Evolutionary conservation across 92 coral and sea anemone species (phyloP), one percentile per base, ranked within the genome.

Genomic region (Phenganax subtilis): DNA sequence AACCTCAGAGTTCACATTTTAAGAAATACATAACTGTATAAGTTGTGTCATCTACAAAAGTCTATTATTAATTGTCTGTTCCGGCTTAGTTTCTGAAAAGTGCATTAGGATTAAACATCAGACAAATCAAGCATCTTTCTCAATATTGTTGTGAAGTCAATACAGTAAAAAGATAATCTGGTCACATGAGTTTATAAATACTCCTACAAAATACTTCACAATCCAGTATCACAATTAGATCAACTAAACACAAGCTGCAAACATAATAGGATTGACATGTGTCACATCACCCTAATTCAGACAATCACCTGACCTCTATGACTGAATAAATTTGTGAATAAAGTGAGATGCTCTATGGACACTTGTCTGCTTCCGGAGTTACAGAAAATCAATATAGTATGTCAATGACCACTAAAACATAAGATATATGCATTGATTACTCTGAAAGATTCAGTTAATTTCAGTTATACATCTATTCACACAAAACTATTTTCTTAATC

Each of bases 281-380:
- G 12, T 64, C 70, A 64, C 10, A 30, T 64, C 30, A 64, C 27
- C 70, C 70, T 16, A 17, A 64, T 64, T 44, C 31, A 25, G 37
- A 64, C 70, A 64, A 64, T n/a, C 70, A 28, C 37, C 37, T 17
- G 30, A 14, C 67, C 25, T 68, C 44, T 68, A 30, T 30, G 73
- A 68, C 73, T 68, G 73, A 30, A 68, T 68, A 68, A 29, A 68
- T 68, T 68, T 30, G 47, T 37, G 47, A 37, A 37, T 37, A 30
- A 66, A 6, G 12, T 30, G 11, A 66, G 31, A 66, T 66, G 47
- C 51, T 66, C 31, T 1, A 66, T 47, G 5, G 73, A 68, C 73
- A 68, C 73, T 68, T 68, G 54, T 68, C 73, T 68, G 73, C n/a
- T 68, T 68, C 73, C 73, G 73, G 73, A 68, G 73, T 68, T 37